Evolutionary conservation across 2,797 vertebrate genomes (phyloP).

Genomic region (Leptatherina wallacei): DNA sequence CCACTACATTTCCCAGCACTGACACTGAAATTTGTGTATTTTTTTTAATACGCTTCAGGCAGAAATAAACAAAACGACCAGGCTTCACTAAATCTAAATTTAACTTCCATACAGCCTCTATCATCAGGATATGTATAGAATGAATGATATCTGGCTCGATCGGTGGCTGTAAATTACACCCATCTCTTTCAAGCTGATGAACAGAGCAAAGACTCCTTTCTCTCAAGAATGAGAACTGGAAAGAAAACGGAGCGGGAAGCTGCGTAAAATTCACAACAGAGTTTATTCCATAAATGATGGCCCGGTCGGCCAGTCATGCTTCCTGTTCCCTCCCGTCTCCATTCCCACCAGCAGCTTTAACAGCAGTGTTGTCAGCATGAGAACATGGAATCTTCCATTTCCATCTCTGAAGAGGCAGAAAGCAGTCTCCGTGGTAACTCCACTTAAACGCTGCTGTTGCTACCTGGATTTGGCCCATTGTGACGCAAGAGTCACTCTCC

Average conservation of each 20-base stretch:
- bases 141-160: conserved; percentile 32
- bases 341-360: conserved; percentile 14
- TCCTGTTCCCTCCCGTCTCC: conserved; percentile 27
- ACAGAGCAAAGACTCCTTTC: not conserved
- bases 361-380: conserved; percentile 24
- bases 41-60: not conserved
- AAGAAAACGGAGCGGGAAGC: conserved; percentile 11
- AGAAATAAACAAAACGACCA: not conserved
- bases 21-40: not conserved
- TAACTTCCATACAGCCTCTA: conserved; percentile 2
- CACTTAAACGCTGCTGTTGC: conserved; percentile 51
- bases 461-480: conserved; percentile 33
- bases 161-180: conserved; percentile 39
- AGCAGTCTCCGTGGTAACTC: conserved; percentile 50
- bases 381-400: conserved; percentile 46
- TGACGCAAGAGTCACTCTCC: conserved; percentile 56
- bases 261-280: not conserved
- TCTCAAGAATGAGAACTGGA: not conserved
- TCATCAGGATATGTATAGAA: conserved; percentile 18
- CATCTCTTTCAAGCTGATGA: conserved; percentile 11
- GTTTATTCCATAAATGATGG: conserved; percentile 24
- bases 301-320: conserved; percentile 8
- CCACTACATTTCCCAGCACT: conserved; percentile 7
- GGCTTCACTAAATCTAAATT: not conserved
- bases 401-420: conserved; percentile 22